Base-by-base conservation (phyloP, 2,888 invertebrate species). In the Drosophila nr. medialis region DNA sequence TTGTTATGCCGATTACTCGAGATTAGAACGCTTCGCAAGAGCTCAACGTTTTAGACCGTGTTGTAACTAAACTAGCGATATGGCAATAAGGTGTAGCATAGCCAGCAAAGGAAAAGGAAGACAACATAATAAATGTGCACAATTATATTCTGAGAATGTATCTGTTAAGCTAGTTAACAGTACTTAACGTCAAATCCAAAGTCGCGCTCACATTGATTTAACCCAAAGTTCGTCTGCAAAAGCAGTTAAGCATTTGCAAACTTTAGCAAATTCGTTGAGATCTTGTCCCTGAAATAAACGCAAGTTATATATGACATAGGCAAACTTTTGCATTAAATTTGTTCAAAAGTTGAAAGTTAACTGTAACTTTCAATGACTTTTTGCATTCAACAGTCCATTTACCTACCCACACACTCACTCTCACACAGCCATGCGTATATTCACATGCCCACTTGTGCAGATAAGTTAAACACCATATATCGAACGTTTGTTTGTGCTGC, bases 291-390 rank as follows among this genome's bases (percentile, higher is more conserved):
- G 53, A 61, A 36, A 54, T 58, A 66, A 77, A 75, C 78, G 75
- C 55, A 65, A 68, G 64, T 68, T 72, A 65, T 79, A 61, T 79
- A 67, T 56, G 79, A 65, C 83, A 80, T 69, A 67, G 64, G 61
- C 61, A 70, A 83, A 72, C 80, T 83, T 83, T 67, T 61, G 64
- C 68, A 75, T 78, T 81, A 67, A 76, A 83, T 80, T 80, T 83
- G 75, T 42, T 65, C 40, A 72, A 75, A 84, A 86, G 67, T 81
- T 81, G 42, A 48, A 67, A 73, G 75, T 71, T 73, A 86, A 80
- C 71, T 79, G 67, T 49, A 80, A 86, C 80, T 83, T 81, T 80
- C 66, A 77, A 83, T 83, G 86, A 80, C 84, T 86, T 83, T 83
- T 70, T 71, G 69, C 67, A 86, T 83, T 79, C 68, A 64, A 73